These are phyloP conservation scores for Poeciliopsis retropinna DNA, from an alignment of 2,113 vertebrate species.

Conservation along the genomic window DNA sequence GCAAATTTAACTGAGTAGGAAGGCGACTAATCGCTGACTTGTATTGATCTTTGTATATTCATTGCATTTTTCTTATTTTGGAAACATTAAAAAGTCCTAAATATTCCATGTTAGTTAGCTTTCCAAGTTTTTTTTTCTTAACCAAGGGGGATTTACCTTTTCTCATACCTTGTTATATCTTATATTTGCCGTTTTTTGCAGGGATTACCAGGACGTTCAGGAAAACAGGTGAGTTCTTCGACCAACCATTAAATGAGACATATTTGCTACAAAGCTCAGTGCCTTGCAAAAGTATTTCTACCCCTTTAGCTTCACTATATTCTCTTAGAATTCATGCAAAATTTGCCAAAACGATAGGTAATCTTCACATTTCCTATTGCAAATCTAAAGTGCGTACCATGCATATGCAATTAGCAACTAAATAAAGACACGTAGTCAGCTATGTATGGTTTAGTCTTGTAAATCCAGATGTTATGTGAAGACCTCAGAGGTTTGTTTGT, in stretches of 20 bases:
- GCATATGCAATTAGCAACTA: background rate
- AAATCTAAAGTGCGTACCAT: background rate
- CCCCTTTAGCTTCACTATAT: background rate
- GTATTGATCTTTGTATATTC: background rate
- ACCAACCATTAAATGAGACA: background rate
- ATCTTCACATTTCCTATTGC: background rate
- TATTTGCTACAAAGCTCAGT: background rate
- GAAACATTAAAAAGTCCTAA: background rate
- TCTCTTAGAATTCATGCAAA: background rate
- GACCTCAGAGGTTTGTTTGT: background rate
- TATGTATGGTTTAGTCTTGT: background rate
- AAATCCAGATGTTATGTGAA: too few relatives aligned
- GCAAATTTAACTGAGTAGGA: too few relatives aligned
- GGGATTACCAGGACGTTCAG: constrained; percentile 71
- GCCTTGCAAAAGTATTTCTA: background rate
- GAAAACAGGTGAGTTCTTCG: constrained; percentile 61
- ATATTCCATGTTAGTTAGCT: background rate
- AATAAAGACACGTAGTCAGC: background rate
- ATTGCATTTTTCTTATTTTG: too few relatives aligned
- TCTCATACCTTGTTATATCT: background rate
- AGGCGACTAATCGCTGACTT: background rate
- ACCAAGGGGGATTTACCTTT: background rate
- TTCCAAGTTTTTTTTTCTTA: background rate
- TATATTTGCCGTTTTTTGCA: constrained; percentile 26
- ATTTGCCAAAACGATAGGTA: background rate